Evolutionary conservation across 2,797 vertebrate species (phyloP).

Genomic region (Parotocinclus haroldoi): DNA sequence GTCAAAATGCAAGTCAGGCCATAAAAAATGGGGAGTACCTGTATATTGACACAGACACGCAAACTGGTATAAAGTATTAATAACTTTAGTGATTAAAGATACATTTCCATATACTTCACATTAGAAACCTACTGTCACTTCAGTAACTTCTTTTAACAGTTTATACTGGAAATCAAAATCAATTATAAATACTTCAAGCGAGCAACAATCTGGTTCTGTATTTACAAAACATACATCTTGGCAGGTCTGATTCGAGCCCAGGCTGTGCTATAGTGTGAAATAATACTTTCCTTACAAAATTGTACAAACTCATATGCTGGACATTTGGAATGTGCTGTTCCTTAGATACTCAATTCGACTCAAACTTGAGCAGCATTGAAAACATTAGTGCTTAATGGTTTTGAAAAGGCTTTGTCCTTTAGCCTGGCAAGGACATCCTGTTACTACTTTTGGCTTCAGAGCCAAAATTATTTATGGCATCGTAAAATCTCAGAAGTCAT

Average conservation of each 20-base stretch:
- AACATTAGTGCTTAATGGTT: conserved; percentile 26
- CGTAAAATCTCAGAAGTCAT: conserved; percentile 2
- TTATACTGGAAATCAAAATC: conserved; percentile 28
- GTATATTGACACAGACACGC: too few species aligned
- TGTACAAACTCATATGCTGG: too few species aligned
- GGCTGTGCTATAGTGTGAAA: conserved; percentile 36
- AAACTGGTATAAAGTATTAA: too few species aligned
- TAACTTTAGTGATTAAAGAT: too few species aligned
- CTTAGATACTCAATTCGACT: too few species aligned
- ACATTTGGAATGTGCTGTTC: too few species aligned
- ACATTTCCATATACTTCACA: too few species aligned
- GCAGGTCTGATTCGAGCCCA: conserved; percentile 30
- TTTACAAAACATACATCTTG: conserved; percentile 42
- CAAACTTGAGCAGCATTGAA: conserved; percentile 34
- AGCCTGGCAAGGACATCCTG: not conserved
- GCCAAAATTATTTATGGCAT: conserved; percentile 18
- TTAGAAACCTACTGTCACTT: conserved; percentile 27
- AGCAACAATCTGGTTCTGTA: conserved; percentile 38
- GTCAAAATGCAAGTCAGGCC: too few species aligned
- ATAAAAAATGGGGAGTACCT: too few species aligned
- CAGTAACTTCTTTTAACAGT: conserved; percentile 41
- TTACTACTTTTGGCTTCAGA: conserved; percentile 35
- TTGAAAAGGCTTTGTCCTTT: not conserved
- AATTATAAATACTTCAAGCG: conserved; percentile 52
- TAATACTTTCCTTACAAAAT: conserved; percentile 19